A percentile compares a stretch with the other conserved stretches of the same genome.
Evolutionary conservation across 2,888 invertebrate genomes (phyloP).

Genomic region (Drosophila nigritarsus): DNA sequence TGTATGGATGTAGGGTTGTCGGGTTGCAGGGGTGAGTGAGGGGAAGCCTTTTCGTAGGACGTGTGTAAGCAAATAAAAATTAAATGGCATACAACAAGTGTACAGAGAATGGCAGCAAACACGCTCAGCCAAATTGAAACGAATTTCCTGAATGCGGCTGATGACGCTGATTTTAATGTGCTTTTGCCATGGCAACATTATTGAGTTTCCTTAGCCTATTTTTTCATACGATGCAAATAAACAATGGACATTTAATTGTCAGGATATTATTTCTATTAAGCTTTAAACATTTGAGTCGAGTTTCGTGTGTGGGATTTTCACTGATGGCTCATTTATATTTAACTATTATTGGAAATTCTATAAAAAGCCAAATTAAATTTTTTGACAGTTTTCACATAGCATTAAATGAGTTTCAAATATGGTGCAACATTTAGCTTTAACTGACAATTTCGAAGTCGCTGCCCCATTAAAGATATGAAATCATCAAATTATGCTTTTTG

Average conservation of each 20-base stretch:
- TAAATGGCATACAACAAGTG: conserved; percentile 60
- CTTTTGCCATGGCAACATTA: conserved; percentile 30
- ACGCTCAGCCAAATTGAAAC: conserved; percentile 34
- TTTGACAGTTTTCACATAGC: not conserved
- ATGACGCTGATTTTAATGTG: conserved; percentile 34
- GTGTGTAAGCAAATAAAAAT: conserved; percentile 66
- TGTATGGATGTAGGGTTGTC: not conserved
- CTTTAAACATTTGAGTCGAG: conserved; percentile 1
- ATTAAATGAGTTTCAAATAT: not conserved
- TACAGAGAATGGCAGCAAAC: conserved; percentile 15
- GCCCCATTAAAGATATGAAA: conserved; percentile 44
- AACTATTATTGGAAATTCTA: not conserved
- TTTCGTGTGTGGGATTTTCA: not conserved
- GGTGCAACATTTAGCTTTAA: not conserved
- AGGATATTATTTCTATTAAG: not conserved
- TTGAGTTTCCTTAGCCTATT: not conserved
- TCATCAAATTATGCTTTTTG: conserved; percentile 24
- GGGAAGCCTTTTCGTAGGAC: not conserved
- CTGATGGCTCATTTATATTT: not conserved
- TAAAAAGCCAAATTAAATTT: not conserved
- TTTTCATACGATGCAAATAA: not conserved
- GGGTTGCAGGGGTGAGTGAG: not conserved
- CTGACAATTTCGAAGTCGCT: not conserved
- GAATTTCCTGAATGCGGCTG: conserved; percentile 29
- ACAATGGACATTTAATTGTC: conserved; percentile 3